phyloP scores from a whole-genome alignment of 2,888 invertebrate genomes.

The Lumbricus terrestris region DNA sequence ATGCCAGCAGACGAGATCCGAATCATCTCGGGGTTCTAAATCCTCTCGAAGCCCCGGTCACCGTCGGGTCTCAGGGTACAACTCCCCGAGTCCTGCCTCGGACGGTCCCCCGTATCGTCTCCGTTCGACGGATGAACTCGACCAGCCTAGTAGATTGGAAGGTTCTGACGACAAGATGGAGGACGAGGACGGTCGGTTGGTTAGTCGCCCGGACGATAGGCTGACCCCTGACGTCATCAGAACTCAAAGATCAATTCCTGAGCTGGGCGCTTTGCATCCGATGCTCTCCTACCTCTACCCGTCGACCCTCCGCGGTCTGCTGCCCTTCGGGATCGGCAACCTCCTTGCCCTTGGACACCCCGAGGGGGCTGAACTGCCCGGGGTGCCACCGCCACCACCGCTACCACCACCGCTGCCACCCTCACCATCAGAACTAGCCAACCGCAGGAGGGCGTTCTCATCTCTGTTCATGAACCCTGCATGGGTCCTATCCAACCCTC shows the following conservation, averaged over 20 bases:
- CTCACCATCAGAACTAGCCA: neutral
- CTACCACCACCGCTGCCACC: too few species aligned
- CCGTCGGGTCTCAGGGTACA: neutral
- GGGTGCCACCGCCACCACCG: neutral
- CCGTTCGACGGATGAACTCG: neutral
- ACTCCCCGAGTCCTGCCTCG: neutral
- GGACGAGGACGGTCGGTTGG: neutral
- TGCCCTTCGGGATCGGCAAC: neutral
- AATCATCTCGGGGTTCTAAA: neutral
- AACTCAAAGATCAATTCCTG: neutral
- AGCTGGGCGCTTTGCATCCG: slow-evolving; percentile 82
- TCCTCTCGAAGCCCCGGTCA: neutral
- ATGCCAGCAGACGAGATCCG: neutral
- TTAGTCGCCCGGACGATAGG: neutral
- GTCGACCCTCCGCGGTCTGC: neutral
- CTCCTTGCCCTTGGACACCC: neutral
- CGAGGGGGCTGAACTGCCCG: neutral
- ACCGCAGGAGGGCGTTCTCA: neutral
- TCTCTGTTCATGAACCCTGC: neutral
- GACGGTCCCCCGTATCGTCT: neutral
- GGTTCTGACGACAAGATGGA: neutral
- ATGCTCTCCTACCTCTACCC: slow-evolving; percentile 78
- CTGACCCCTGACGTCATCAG: neutral
- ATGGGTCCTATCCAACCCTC: neutral
- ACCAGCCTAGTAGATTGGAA: neutral